phyloP scores from a whole-genome alignment of 2,888 invertebrate species.

The Harpagoxenus sublaevis region DNA sequence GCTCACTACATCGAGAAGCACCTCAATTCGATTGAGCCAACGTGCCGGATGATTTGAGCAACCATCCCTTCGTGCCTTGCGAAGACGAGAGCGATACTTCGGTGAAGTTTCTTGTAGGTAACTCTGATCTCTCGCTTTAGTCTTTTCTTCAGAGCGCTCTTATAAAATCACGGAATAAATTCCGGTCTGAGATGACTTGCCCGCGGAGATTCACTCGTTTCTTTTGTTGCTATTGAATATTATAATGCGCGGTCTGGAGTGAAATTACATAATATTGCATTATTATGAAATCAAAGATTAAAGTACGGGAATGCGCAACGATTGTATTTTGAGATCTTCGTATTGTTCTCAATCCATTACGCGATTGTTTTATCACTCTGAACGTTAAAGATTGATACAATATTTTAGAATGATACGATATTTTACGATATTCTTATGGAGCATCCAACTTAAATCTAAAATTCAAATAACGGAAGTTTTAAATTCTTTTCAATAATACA shows the following conservation, averaged over 20 bases:
- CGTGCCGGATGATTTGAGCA: conserved; percentile 64
- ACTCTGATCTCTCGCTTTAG: conserved; percentile 42
- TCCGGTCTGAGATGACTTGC: background rate
- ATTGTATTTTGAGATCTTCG: background rate
- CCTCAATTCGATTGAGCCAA: conserved; percentile 75
- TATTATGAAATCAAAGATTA: background rate
- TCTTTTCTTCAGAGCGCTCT: conserved; percentile 37
- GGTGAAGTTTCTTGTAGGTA: conserved; percentile 17
- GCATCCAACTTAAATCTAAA: background rate
- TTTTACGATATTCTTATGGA: background rate
- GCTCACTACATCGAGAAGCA: conserved; percentile 77
- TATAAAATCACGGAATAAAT: conserved; percentile 40
- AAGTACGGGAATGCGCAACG: background rate
- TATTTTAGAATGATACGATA: background rate
- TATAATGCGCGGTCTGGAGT: background rate
- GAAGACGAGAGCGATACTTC: conserved; percentile 46
- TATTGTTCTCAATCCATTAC: background rate
- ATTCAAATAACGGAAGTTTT: background rate
- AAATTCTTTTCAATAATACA: background rate
- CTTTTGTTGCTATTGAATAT: conserved; percentile 15
- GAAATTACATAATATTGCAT: background rate
- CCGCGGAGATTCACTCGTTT: background rate
- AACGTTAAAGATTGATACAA: background rate
- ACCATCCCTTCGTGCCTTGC: conserved; percentile 66
- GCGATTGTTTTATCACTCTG: background rate